Evolutionary conservation across 2,113 vertebrate species (phyloP).

Genomic region (Salvelinus namaycush): DNA sequence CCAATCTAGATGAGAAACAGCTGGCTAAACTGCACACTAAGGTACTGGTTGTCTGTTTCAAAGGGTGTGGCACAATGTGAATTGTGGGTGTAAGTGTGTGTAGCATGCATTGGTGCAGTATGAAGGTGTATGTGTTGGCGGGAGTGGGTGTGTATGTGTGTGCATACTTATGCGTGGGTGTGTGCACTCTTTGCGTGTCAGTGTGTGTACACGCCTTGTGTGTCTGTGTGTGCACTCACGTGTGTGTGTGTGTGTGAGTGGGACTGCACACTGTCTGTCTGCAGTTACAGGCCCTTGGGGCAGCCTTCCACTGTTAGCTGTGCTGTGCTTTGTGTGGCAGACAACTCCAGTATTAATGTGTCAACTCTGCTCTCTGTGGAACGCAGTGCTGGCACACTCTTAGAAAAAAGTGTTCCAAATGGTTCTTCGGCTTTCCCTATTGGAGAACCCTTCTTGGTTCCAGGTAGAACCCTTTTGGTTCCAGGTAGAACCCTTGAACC

Average conservation of each 20-base stretch:
- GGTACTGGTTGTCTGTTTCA: constrained; percentile 67
- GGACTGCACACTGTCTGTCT: background rate
- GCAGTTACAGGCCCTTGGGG: constrained; percentile 4
- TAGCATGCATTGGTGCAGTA: background rate
- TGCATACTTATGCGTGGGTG: background rate
- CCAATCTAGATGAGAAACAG: constrained; percentile 95
- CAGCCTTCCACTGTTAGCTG: background rate
- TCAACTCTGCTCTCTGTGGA: background rate
- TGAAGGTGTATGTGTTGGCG: background rate
- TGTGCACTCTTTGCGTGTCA: background rate
- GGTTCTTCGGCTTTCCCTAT: too few relatives aligned
- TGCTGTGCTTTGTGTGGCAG: background rate
- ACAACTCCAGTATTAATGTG: background rate
- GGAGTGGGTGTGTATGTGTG: background rate
- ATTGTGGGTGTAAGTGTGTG: constrained; percentile 1
- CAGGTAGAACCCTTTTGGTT: too few relatives aligned
- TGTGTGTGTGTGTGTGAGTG: constrained; percentile 8
- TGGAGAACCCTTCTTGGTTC: too few relatives aligned
- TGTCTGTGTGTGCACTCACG: constrained; percentile 5
- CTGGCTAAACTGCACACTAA: constrained; percentile 96
- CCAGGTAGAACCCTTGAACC: too few relatives aligned
- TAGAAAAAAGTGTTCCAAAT: too few relatives aligned
- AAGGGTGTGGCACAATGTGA: background rate
- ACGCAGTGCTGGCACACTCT: background rate
- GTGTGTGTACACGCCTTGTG: background rate